A percentile compares a stretch with the other conserved stretches of the same genome.
Conservation (phyloP, 2,113 vertebrate genomes). For the Neolamprologus kungweensis region DNA sequence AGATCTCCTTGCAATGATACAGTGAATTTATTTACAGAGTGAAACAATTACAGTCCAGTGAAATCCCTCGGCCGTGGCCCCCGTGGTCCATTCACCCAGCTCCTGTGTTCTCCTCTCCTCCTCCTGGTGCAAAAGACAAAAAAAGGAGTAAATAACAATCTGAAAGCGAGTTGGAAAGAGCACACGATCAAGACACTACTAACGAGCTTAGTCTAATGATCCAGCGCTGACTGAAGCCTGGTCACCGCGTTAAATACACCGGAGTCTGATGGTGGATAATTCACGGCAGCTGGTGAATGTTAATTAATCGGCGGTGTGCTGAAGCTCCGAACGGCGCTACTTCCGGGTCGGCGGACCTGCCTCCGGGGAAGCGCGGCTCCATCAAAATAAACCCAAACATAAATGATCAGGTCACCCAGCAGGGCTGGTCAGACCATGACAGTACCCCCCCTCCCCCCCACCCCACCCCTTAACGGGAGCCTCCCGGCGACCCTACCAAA, state of each 20-base stretch:
- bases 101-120: not conserved
- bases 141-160: not conserved
- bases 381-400: not conserved
- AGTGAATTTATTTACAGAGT: not conserved
- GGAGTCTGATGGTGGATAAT: no score
- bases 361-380: not conserved
- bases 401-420: not conserved
- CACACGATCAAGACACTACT: not conserved
- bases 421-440: not conserved
- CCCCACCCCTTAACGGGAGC: no score
- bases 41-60: not conserved
- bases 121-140: not conserved
- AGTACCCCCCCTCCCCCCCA: no score
- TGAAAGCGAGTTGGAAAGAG: not conserved
- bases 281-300: fast-evolving
- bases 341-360: no score
- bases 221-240: no score
- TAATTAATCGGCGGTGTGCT: no score
- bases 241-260: no score
- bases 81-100: not conserved
- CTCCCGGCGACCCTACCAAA: no score
- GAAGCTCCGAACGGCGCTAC: fast-evolving
- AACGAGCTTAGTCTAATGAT: no score
- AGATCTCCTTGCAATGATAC: not conserved
- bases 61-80: not conserved